Evolutionary conservation across 2,888 invertebrate genomes (phyloP).

Genomic region (Noctuana brunneofusca): DNA sequence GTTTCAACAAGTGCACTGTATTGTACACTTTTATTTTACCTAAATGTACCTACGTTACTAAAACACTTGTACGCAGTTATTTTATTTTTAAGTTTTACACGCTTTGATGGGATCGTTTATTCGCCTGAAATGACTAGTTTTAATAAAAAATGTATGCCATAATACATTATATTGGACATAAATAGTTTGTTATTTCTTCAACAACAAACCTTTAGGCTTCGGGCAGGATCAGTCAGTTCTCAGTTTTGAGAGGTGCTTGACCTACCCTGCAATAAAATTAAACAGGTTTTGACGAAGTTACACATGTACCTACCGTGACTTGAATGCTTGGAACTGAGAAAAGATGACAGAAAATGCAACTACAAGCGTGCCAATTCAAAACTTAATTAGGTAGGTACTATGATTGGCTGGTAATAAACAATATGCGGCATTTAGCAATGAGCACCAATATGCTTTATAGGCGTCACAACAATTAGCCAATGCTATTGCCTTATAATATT

Average conservation of each 20-base stretch:
- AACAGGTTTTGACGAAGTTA: slow-evolving; percentile 1
- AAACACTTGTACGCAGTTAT: neutral
- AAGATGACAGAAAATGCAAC: too few species aligned
- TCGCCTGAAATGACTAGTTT: slow-evolving; percentile 15
- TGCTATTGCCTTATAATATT: too few species aligned
- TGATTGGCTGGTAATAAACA: too few species aligned
- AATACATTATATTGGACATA: slow-evolving; percentile 36
- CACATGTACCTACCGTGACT: too few species aligned
- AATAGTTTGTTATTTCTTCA: neutral
- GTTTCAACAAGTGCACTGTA: neutral
- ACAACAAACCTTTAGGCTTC: neutral
- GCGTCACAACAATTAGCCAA: too few species aligned
- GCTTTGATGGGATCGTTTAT: slow-evolving; percentile 6
- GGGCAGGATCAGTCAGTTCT: neutral
- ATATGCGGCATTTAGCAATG: too few species aligned
- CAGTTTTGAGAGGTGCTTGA: slow-evolving; percentile 8
- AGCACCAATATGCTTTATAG: too few species aligned
- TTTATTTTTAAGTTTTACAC: neutral
- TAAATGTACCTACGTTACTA: neutral
- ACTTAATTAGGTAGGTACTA: too few species aligned
- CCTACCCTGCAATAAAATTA: slow-evolving; percentile 4
- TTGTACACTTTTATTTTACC: neutral
- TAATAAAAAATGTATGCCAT: slow-evolving; percentile 40
- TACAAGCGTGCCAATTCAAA: too few species aligned
- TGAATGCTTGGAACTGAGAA: too few species aligned